These are phyloP conservation scores for Cynopterus sphinx DNA, from an alignment of 2,797 vertebrate species.

Conservation along the genomic window DNA sequence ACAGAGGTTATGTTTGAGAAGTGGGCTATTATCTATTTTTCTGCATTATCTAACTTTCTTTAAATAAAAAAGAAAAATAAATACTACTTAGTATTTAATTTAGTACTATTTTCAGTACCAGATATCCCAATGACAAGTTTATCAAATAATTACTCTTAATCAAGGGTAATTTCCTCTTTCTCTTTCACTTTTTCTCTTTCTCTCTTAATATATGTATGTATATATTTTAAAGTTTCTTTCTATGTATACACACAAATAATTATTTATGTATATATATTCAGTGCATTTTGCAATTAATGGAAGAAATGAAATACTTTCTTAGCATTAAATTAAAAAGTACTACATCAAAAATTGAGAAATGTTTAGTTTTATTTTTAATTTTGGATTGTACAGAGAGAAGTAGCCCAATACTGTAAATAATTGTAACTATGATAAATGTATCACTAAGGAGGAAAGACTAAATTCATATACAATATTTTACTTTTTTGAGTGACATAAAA, in stretches of 20 bases:
- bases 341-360: neutral
- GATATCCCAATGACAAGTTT: neutral
- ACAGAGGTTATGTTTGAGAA: neutral
- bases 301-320: slow-evolving; percentile 23
- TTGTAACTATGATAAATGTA: neutral
- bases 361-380: neutral
- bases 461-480: neutral
- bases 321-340: slow-evolving; percentile 36
- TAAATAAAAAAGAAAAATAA: slow-evolving; percentile 45
- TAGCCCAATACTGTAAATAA: neutral
- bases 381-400: neutral
- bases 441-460: slow-evolving; percentile 4
- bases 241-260: neutral
- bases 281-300: neutral
- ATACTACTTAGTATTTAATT: neutral
- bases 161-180: neutral
- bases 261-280: neutral
- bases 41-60: neutral
- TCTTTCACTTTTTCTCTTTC: too few species aligned
- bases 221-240: neutral
- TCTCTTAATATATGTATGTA: neutral
- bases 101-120: neutral
- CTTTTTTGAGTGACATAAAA: neutral
- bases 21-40: neutral
- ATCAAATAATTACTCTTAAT: slow-evolving; percentile 6